Percentiles rank a stretch among this genome's conserved stretches.
These are phyloP conservation scores for Ylistrum balloti DNA, from an alignment of 1,140 invertebrate genomes.

Conservation along the genomic window DNA sequence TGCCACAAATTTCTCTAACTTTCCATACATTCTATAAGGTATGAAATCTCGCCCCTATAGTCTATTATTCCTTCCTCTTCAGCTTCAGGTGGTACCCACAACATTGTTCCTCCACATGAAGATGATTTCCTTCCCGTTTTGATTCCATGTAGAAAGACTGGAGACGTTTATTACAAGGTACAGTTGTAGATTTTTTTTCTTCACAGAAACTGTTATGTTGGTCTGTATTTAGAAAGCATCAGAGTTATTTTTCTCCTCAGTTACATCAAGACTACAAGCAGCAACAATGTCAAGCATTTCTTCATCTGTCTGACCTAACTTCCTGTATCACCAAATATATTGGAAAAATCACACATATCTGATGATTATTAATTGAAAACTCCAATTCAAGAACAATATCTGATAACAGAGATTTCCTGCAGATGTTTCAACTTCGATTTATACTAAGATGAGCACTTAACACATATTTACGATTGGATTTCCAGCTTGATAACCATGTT, in stretches of 20 bases:
- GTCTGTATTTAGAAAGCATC: constrained; percentile 10
- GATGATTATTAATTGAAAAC: neutral
- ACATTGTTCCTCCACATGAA: neutral
- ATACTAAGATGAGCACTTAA: too few species aligned
- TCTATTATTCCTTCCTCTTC: neutral
- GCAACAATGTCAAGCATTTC: constrained; percentile 20
- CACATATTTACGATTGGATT: too few species aligned
- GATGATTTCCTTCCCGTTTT: neutral
- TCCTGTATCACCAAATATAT: neutral
- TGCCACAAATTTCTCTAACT: constrained; percentile 11
- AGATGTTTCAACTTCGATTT: too few species aligned
- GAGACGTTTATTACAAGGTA: neutral
- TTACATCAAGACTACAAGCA: constrained; percentile 26
- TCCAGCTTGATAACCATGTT: too few species aligned
- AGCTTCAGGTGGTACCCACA: neutral
- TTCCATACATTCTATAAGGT: neutral
- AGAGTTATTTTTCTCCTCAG: neutral
- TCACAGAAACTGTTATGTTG: neutral
- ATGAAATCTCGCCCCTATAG: neutral
- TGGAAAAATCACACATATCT: neutral
- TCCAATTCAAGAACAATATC: neutral
- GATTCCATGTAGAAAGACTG: neutral
- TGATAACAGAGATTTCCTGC: too few species aligned
- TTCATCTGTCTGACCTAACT: neutral
- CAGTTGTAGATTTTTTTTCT: neutral